Evolutionary conservation across 2,888 invertebrate genomes (phyloP).

Genomic region (Rhopalosiphum nymphaeae): DNA sequence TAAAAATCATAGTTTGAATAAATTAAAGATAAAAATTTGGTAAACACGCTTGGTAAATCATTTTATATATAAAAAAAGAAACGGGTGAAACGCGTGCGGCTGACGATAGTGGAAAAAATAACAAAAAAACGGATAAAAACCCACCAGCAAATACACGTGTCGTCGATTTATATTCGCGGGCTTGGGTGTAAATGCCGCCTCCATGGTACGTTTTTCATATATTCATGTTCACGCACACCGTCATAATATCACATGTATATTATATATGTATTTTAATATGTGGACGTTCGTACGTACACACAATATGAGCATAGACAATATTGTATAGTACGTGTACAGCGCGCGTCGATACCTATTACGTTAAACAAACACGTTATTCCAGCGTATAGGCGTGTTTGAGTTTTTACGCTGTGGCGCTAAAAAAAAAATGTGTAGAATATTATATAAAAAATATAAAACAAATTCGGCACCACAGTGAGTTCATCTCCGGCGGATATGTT

Average conservation of each 20-base stretch:
- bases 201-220: background rate
- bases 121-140: background rate
- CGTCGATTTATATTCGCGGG: background rate
- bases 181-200: background rate
- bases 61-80: background rate
- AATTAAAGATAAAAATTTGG: no score
- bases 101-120: background rate
- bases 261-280: background rate
- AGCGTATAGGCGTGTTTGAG: background rate
- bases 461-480: background rate
- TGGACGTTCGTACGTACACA: background rate
- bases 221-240: background rate
- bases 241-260: background rate
- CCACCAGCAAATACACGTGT: background rate
- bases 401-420: background rate
- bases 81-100: fast-evolving
- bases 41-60: no score
- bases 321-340: background rate
- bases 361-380: constrained; percentile 24
- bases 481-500: background rate
- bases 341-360: background rate
- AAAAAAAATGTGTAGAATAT: background rate
- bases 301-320: background rate
- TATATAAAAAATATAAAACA: background rate
- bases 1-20: no score